phyloP scores from a whole-genome alignment of 2,797 vertebrate species.

The Bryconaethiops microstoma region DNA sequence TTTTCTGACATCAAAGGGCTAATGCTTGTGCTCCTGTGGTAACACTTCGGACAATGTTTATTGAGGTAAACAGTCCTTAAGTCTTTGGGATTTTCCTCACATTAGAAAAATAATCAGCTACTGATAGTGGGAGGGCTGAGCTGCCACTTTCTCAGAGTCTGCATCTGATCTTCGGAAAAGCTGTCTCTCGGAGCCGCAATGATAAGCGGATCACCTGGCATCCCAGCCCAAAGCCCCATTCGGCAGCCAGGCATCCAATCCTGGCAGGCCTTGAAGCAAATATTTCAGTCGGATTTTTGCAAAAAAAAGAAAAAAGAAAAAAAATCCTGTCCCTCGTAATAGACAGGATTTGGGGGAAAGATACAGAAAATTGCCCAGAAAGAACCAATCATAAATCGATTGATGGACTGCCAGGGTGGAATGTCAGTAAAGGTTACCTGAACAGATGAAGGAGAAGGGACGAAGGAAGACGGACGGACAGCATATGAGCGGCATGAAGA shows the following conservation, averaged over 20 bases:
- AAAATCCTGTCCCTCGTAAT: constrained; percentile 58
- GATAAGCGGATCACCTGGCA: constrained; percentile 54
- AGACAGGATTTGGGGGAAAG: constrained; percentile 53
- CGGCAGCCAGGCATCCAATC: constrained; percentile 51
- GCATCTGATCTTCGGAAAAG: constrained; percentile 47
- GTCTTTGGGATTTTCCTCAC: constrained; percentile 23
- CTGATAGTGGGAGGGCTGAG: constrained; percentile 12
- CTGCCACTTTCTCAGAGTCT: constrained; percentile 38
- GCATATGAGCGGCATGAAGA: constrained; percentile 57
- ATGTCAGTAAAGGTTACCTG: constrained; percentile 50
- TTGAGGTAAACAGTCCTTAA: constrained; percentile 26
- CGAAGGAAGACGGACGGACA: constrained; percentile 54
- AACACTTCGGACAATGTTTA: constrained; percentile 9
- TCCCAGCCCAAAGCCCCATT: constrained; percentile 38
- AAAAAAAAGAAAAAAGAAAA: background rate
- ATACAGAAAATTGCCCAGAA: constrained; percentile 65
- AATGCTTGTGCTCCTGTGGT: constrained; percentile 7
- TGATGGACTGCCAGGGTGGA: constrained; percentile 65
- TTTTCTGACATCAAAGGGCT: constrained; percentile 24
- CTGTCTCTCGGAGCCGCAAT: constrained; percentile 4
- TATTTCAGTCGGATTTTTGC: constrained; percentile 57
- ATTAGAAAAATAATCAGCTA: constrained; percentile 25
- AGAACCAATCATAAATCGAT: constrained; percentile 64
- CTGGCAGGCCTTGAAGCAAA: constrained; percentile 55
- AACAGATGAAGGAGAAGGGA: constrained; percentile 62